Evolutionary conservation across 1,140 invertebrate genomes (phyloP), one percentile per base, ranked within the genome.

Genomic region (Melanaphis sacchari): DNA sequence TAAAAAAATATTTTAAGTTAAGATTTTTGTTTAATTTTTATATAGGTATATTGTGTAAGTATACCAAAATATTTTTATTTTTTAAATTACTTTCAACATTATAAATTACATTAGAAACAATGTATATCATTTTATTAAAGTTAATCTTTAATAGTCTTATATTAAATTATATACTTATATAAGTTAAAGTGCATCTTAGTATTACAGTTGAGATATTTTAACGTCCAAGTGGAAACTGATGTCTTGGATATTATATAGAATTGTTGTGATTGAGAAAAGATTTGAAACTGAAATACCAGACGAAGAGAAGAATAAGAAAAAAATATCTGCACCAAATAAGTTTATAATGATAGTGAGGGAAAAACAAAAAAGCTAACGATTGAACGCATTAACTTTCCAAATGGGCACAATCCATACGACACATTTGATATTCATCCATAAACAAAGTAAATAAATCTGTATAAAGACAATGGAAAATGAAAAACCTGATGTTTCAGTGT

Each of bases 341-440:
- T 90, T 24, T n/a, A 66, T 66, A 90, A 90, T 66, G 54, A 90
- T 90, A 26, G 52, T 11, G 38, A 49, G 6, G 43, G 76, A 54
- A n/a, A 54, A 54, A 89, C 22, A 52, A 89, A 89, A 85, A 36
- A 46, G 81, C 81, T 93, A 93, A 93, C 91, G 91, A 93, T 93
- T 93, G 81, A 93, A 84, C n/a, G 46, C 91, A 93, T 93, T 93
- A 93, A 93, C 43, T 66, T 24, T 36, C 22, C 31, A 54, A 85
- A 93, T n/a, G 81, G 91, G 36, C 91, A 52, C 22, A 82, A 52
- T 84, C 41, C 26, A 36, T 82, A 46, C 85, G 85, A 87, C 85
- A 87, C 43, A 87, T 87, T 87, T 87, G 85, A 87, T 87, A 46
- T 87, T 22, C 43, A 15, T 87, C 40, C 85, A 46, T 87, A 46